phyloP scores from a whole-genome alignment of 2,797 vertebrate genomes.

The Gallirallus australis region DNA sequence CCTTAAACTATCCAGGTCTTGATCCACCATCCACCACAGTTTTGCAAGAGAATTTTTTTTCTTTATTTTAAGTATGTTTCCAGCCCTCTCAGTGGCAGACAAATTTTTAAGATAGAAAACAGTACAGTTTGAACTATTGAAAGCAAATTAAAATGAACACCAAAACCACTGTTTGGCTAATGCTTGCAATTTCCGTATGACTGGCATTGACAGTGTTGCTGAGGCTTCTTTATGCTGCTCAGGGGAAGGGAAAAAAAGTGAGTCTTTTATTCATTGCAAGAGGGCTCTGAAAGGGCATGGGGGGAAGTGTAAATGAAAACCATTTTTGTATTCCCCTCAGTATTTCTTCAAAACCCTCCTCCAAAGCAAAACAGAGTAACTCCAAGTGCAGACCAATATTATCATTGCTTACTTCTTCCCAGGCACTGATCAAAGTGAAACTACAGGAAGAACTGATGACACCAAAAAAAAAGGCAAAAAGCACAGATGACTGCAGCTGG shows the following conservation, averaged over 20 bases:
- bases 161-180: conserved; percentile 9
- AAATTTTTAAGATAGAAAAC: background rate
- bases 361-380: background rate
- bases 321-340: conserved; percentile 15
- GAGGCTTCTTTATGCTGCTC: background rate
- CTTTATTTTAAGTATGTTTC: background rate
- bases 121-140: background rate
- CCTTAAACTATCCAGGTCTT: background rate
- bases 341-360: background rate
- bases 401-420: background rate
- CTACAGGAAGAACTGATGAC: background rate
- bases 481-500: conserved; percentile 26
- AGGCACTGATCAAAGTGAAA: conserved; percentile 38
- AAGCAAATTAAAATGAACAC: conserved; percentile 23
- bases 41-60: background rate
- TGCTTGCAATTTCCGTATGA: background rate
- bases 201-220: background rate
- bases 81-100: background rate
- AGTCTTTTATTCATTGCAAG: conserved; percentile 25
- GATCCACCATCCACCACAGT: background rate
- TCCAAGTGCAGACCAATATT: background rate
- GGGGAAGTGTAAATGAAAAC: conserved; percentile 29
- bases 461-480: background rate
- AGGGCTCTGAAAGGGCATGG: conserved; percentile 9
- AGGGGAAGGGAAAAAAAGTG: background rate